Evolutionary conservation across 2,888 invertebrate genomes (phyloP).

Genomic region (Unio delphinus): DNA sequence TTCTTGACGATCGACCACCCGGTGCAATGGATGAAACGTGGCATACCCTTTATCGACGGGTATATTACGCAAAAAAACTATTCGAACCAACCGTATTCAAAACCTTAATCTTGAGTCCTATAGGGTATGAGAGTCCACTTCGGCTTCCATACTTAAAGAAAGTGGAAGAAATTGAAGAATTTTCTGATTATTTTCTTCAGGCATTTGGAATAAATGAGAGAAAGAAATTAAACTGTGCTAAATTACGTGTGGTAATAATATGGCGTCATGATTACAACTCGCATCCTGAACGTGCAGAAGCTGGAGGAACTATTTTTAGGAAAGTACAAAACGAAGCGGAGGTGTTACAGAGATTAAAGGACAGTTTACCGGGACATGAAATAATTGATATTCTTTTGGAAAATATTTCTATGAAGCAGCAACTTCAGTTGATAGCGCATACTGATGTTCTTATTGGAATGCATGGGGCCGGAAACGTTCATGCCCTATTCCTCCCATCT

Average conservation of each 20-base stretch:
- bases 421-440: conserved; percentile 21
- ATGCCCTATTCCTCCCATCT: conserved; percentile 25
- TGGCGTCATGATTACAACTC: conserved; percentile 27
- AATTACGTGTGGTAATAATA: conserved; percentile 18
- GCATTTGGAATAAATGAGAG: conserved; percentile 12
- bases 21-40: conserved; percentile 29
- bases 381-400: conserved; percentile 19
- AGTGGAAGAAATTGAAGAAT: conserved; percentile 20
- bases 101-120: conserved; percentile 26
- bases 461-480: conserved; percentile 36
- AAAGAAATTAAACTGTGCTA: conserved; percentile 19
- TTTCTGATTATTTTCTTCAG: conserved; percentile 21
- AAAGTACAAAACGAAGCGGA: conserved; percentile 30
- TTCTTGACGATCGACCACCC: conserved; percentile 29
- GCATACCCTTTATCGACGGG: conserved; percentile 21
- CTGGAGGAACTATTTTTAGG: conserved; percentile 21
- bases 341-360: conserved; percentile 9
- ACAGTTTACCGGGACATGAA: conserved; percentile 6
- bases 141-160: conserved; percentile 20
- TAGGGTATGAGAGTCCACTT: conserved; percentile 37
- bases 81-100: conserved; percentile 13
- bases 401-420: conserved; percentile 23
- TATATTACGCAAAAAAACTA: conserved; percentile 14
- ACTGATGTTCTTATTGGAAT: conserved; percentile 34
- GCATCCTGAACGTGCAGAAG: conserved; percentile 22